Conservation (phyloP, 2,888 invertebrate genomes). For the Mesorhabditis sp. region DNA sequence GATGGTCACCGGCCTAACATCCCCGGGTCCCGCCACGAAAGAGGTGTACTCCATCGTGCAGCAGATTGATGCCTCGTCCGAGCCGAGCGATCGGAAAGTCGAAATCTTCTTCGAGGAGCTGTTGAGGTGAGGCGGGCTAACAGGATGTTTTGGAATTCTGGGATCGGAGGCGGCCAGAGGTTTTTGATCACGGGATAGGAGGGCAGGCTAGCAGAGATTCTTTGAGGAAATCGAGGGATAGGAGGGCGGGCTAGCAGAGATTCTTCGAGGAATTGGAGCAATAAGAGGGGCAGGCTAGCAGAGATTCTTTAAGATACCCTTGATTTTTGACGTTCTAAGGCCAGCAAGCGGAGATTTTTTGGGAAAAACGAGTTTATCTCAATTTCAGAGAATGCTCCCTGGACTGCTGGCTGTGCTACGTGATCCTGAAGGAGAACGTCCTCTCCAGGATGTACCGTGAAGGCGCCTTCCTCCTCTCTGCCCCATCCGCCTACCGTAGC, state of each 20-base stretch:
- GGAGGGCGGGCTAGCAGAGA: no score
- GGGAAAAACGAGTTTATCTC: no score
- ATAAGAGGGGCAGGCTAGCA: no score
- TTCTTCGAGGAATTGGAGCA: no score
- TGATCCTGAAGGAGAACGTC: conserved; percentile 73
- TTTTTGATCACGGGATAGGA: no score
- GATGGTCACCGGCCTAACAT: conserved; percentile 45
- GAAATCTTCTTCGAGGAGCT: conserved; percentile 49
- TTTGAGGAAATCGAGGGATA: no score
- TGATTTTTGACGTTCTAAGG: no score
- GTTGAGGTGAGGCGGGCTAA: conserved; percentile 38
- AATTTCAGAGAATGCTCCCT: conserved; percentile 65
- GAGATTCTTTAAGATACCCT: no score
- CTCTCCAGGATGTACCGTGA: conserved; percentile 74
- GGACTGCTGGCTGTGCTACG: conserved; percentile 83
- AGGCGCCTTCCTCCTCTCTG: conserved; percentile 71
- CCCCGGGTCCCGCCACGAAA: conserved; percentile 51
- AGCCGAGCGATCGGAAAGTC: conserved; percentile 43
- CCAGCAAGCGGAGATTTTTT: no score
- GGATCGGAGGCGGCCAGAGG: no score
- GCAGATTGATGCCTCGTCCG: conserved; percentile 43
- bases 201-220: no score
- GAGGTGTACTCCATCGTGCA: conserved; percentile 45
- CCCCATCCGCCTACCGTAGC: conserved; percentile 66
- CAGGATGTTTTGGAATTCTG: no score